These are phyloP conservation scores for Monomorium pharaonis DNA, from an alignment of 1,140 invertebrate genomes.

Conservation along the genomic window DNA sequence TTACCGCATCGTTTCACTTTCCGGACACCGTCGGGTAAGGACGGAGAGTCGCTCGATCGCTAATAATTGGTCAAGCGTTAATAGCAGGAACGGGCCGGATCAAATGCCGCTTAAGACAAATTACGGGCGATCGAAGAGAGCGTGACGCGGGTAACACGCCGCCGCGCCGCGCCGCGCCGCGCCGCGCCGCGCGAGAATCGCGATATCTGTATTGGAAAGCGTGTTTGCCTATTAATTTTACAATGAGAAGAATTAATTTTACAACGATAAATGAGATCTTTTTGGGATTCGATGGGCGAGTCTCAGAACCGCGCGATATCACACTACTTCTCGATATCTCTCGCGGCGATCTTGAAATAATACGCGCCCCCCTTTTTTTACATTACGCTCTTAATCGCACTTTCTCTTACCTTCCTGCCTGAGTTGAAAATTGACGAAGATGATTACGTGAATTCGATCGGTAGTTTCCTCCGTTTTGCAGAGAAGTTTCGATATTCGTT, in stretches of 20 bases:
- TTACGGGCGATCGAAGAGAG: slow-evolving; percentile 4
- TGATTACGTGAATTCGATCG: not conserved
- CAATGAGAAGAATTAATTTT: not conserved
- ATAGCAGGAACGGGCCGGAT: slow-evolving; percentile 17
- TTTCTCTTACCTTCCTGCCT: not conserved
- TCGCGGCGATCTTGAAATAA: not conserved
- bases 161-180: too few relatives aligned
- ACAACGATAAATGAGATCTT: slow-evolving; percentile 15
- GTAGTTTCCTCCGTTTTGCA: not conserved
- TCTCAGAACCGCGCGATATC: not conserved
- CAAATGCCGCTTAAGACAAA: slow-evolving; percentile 14
- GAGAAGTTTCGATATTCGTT: not conserved
- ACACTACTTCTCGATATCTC: not conserved
- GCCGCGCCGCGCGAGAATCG: not conserved
- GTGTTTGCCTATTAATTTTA: not conserved
- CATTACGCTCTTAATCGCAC: not conserved
- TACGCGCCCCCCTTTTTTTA: not conserved
- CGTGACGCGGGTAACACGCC: slow-evolving; percentile 1
- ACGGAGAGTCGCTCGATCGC: not conserved
- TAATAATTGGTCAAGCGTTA: slow-evolving; percentile 41
- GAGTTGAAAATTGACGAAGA: slow-evolving; percentile 19
- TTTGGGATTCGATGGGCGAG: not conserved
- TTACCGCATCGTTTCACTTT: slow-evolving; percentile 57
- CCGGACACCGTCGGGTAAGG: not conserved
- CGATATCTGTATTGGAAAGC: not conserved